Evolutionary conservation across 2,113 vertebrate species (phyloP).

Genomic region (Hippocampus comes): DNA sequence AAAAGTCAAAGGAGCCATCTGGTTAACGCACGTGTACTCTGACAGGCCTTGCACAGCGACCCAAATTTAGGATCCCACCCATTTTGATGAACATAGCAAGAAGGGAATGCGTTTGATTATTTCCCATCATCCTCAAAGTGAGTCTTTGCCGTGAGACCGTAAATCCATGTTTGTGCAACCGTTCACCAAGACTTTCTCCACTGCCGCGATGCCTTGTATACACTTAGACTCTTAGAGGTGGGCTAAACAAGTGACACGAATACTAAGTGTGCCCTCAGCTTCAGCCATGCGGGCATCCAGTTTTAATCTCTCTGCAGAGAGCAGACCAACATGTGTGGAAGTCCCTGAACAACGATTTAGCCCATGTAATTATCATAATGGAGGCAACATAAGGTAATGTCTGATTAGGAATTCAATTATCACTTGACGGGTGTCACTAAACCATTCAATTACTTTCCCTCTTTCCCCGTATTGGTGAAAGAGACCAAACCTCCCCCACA

Average conservation of each 20-base stretch:
- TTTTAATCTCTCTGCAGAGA: conserved; percentile 64
- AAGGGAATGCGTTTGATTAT: conserved; percentile 16
- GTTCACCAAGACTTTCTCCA: conserved; percentile 25
- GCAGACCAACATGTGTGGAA: conserved; percentile 42
- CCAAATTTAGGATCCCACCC: conserved; percentile 18
- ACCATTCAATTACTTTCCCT: conserved; percentile 11
- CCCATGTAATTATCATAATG: conserved; percentile 70
- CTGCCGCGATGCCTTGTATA: conserved; percentile 22
- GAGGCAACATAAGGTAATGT: conserved; percentile 57
- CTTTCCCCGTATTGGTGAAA: conserved; percentile 7
- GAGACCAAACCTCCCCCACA: conserved; percentile 11
- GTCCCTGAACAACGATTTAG: conserved; percentile 65
- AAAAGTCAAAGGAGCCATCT: conserved; percentile 1
- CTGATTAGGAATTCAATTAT: conserved; percentile 58
- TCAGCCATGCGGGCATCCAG: conserved; percentile 51
- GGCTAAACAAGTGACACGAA: conserved; percentile 58
- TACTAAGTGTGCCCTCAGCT: conserved; percentile 61
- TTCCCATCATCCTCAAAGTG: conserved; percentile 8
- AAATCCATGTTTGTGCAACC: conserved; percentile 26
- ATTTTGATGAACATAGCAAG: conserved; percentile 6
- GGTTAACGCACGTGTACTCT: background rate
- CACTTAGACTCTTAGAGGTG: conserved; percentile 49
- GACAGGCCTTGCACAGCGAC: conserved; percentile 14
- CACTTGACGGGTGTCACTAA: conserved; percentile 51
- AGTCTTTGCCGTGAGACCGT: conserved; percentile 1